Percentiles rank a stretch among this genome's conserved stretches.
Conservation (phyloP, 2,888 invertebrate genomes). For the Athalia rosae region DNA sequence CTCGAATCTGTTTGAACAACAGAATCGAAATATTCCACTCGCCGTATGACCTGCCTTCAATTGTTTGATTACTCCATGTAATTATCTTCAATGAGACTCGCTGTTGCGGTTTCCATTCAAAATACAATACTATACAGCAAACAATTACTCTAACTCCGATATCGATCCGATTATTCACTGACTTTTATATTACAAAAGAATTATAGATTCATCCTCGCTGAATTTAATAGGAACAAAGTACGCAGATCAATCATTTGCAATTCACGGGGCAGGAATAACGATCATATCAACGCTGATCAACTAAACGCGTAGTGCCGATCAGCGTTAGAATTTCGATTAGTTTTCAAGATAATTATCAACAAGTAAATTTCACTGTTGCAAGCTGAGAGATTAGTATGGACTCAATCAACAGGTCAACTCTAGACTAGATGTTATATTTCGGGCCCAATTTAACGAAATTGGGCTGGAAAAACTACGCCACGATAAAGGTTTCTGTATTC, state of each 20-base stretch:
- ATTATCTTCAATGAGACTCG: slow-evolving; percentile 43
- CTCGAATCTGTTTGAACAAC: slow-evolving; percentile 39
- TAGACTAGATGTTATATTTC: no score
- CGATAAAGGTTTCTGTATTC: no score
- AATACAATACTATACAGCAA: slow-evolving; percentile 2
- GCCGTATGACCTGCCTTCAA: slow-evolving; percentile 39
- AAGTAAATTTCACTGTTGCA: no score
- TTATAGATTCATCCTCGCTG: neutral
- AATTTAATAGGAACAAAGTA: neutral
- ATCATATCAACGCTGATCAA: slow-evolving; percentile 12
- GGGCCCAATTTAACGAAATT: no score
- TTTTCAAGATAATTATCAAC: neutral
- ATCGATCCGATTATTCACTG: neutral
- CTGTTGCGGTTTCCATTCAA: slow-evolving; percentile 22
- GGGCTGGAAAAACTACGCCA: no score
- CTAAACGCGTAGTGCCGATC: slow-evolving; percentile 1
- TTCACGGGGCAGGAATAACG: neutral
- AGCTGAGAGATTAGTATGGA: no score
- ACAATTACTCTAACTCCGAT: slow-evolving; percentile 2
- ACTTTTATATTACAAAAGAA: neutral
- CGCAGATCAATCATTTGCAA: neutral
- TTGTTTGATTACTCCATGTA: slow-evolving; percentile 46
- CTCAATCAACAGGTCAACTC: no score
- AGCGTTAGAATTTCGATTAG: neutral
- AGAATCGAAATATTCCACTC: slow-evolving; percentile 47